These are phyloP conservation scores for Eubucco bourcierii DNA, from an alignment of 2,113 vertebrate genomes.

Conservation along the genomic window DNA sequence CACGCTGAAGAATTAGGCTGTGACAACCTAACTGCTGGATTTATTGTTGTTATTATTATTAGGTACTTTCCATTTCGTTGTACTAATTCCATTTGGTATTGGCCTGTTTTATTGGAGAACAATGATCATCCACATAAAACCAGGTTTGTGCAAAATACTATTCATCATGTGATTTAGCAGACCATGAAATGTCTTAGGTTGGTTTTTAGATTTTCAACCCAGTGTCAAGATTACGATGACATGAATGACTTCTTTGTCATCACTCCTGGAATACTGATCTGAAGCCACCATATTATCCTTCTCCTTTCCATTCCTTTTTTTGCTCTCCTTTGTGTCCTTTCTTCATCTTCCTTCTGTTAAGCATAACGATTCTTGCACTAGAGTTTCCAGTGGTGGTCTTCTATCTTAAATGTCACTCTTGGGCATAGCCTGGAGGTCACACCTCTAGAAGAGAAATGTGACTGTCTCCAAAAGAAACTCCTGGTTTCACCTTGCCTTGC, in stretches of 20 bases:
- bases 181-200: conserved; percentile 22
- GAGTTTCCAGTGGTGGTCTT: background rate
- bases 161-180: conserved; percentile 60
- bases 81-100: conserved; percentile 5
- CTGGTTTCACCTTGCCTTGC: background rate
- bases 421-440: background rate
- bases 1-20: conserved; percentile 50
- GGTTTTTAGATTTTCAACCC: conserved; percentile 8
- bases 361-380: background rate
- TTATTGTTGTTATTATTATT: conserved; percentile 14
- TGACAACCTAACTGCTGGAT: conserved; percentile 21
- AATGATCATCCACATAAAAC: background rate
- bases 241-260: background rate
- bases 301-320: background rate
- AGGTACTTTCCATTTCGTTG: background rate
- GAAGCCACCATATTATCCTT: background rate
- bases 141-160: conserved; percentile 2
- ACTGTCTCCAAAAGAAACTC: background rate
- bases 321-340: background rate
- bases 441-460: background rate
- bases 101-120: conserved; percentile 16
- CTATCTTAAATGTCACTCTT: background rate
- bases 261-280: background rate
- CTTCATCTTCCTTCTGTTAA: background rate
- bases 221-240: background rate